These are phyloP conservation scores for Oxyruncus cristatus DNA, from an alignment of 2,113 vertebrate species.

Conservation along the genomic window DNA sequence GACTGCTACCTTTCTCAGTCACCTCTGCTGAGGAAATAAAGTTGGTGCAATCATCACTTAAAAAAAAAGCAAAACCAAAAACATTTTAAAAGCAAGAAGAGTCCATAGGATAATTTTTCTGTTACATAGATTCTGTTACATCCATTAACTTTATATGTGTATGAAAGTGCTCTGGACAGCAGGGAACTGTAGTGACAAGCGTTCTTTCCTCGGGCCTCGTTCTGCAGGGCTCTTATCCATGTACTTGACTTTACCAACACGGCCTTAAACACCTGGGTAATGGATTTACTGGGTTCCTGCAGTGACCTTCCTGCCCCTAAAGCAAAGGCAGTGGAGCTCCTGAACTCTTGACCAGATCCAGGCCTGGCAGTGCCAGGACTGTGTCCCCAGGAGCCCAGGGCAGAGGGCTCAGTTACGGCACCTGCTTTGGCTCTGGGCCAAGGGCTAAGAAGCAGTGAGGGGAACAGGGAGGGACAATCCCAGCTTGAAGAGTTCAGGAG, in stretches of 20 bases:
- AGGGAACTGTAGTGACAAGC: not conserved
- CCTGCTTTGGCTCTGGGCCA: not conserved
- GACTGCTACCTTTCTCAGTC: not conserved
- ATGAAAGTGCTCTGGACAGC: not conserved
- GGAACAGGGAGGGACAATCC: not conserved
- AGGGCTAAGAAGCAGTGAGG: not conserved
- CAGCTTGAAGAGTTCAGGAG: not conserved
- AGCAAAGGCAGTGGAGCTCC: not conserved
- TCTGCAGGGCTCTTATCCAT: not conserved
- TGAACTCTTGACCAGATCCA: not conserved
- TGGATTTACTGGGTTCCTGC: not conserved
- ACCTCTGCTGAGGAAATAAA: not conserved
- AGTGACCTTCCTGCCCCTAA: not conserved
- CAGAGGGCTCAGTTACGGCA: not conserved
- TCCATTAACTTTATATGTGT: not conserved
- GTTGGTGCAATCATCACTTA: not conserved
- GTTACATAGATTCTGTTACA: not conserved
- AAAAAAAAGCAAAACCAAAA: not conserved
- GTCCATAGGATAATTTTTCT: not conserved
- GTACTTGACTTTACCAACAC: not conserved
- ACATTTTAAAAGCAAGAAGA: not conserved
- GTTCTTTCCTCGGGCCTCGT: not conserved
- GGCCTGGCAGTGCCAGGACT: rapidly evolving
- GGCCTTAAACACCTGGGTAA: not conserved
- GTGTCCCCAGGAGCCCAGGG: not conserved